A percentile compares a stretch with the other conserved stretches of the same genome.
These are phyloP conservation scores for Apoda limacodes DNA, from an alignment of 2,888 invertebrate species.

Conservation along the genomic window DNA sequence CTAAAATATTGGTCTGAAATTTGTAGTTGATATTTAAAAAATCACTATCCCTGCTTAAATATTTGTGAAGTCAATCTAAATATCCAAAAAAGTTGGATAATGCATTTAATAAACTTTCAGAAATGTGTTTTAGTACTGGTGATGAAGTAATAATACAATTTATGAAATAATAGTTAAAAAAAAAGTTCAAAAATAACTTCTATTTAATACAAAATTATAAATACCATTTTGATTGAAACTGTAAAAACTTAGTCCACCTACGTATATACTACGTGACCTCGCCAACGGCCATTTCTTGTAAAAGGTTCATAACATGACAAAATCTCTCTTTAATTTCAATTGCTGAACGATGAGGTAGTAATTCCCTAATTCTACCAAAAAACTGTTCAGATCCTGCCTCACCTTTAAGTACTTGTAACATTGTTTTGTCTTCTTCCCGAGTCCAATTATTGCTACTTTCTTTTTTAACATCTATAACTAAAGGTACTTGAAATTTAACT, in stretches of 20 bases:
- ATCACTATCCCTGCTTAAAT: no score
- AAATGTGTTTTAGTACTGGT: no score
- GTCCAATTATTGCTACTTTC: constrained; percentile 70
- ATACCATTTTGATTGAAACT: constrained; percentile 33
- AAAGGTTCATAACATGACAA: constrained; percentile 70
- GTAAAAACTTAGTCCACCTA: constrained; percentile 28
- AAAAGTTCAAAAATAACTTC: constrained; percentile 26
- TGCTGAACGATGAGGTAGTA: constrained; percentile 66
- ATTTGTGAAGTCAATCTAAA: no score
- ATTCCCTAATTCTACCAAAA: constrained; percentile 65
- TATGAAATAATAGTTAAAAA: constrained; percentile 24
- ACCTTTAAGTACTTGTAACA: constrained; percentile 80
- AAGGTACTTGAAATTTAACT: constrained; percentile 36
- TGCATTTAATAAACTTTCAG: no score
- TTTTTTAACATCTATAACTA: constrained; percentile 11
- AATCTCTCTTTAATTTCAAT: constrained; percentile 72
- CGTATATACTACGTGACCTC: constrained; percentile 44
- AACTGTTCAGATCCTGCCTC: constrained; percentile 74
- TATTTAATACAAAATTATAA: constrained; percentile 54
- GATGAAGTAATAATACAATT: no score
- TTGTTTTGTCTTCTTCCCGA: constrained; percentile 84
- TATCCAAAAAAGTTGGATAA: no score
- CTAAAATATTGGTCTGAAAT: no score
- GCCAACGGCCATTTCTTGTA: constrained; percentile 71
- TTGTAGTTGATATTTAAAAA: no score